A percentile compares a stretch with the other conserved stretches of the same genome.
Evolutionary conservation across 2,888 invertebrate species (phyloP).

Genomic region (Hirtodrosophila histrioides): DNA sequence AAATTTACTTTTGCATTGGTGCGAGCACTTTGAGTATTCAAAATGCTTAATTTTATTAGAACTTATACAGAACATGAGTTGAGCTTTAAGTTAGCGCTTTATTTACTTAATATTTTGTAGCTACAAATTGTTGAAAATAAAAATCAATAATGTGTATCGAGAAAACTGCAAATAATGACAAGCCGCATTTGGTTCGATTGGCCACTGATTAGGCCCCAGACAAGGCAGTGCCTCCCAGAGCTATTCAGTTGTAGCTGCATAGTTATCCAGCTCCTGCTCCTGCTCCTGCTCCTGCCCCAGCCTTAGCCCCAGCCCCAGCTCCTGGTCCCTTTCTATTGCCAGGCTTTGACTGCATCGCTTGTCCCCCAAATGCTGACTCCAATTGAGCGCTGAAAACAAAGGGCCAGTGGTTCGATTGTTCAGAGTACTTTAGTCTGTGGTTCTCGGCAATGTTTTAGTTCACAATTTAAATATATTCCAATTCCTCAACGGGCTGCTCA

Average conservation of each 20-base stretch:
- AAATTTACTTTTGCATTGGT: too few relatives aligned
- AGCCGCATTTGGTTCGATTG: slow-evolving; percentile 12
- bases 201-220: slow-evolving; percentile 34
- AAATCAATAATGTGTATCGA: slow-evolving; percentile 39
- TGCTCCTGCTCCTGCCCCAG: background rate
- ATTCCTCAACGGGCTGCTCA: slow-evolving; percentile 45
- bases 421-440: background rate
- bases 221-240: background rate
- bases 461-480: slow-evolving; percentile 33
- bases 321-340: background rate
- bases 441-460: slow-evolving; percentile 13
- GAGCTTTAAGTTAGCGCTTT: too few relatives aligned
- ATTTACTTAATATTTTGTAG: too few relatives aligned
- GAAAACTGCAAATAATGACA: slow-evolving; percentile 16
- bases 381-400: slow-evolving; percentile 56
- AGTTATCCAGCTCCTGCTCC: background rate
- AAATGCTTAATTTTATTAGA: too few relatives aligned
- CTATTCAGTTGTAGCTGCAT: background rate
- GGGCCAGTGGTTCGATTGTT: slow-evolving; percentile 37
- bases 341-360: slow-evolving; percentile 24
- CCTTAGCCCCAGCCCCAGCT: background rate
- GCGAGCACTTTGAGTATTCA: too few relatives aligned
- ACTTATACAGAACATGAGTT: too few relatives aligned
- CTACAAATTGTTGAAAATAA: background rate
- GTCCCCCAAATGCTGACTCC: slow-evolving; percentile 37